Percentiles rank a stretch among this genome's conserved stretches.
Conservation (phyloP, 2,797 vertebrate genomes). For the Luscinia luscinia region DNA sequence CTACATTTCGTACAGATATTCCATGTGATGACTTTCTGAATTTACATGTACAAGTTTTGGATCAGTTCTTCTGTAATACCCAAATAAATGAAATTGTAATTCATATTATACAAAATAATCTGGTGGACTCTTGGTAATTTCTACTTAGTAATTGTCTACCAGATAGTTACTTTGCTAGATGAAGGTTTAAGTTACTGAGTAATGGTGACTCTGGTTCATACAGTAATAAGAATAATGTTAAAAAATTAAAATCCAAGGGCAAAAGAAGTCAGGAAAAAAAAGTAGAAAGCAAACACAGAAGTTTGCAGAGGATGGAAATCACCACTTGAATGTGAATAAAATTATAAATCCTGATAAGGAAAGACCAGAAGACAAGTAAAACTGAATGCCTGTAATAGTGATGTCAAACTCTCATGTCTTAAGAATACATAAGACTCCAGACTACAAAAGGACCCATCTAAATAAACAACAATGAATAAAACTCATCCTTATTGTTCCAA, state of each 20-base stretch:
- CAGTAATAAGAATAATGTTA: fast-evolving
- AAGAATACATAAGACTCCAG: neutral
- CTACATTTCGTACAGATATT: neutral
- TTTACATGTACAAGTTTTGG: neutral
- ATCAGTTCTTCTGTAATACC: neutral
- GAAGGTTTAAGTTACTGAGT: neutral
- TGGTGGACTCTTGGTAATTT: neutral
- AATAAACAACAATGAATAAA: slow-evolving; percentile 6
- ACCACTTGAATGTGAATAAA: slow-evolving; percentile 1
- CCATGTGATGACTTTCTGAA: neutral
- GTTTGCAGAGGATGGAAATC: neutral
- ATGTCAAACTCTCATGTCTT: neutral
- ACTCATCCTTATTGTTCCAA: neutral
- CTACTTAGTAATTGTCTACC: neutral
- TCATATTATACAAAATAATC: neutral
- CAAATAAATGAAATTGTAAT: neutral
- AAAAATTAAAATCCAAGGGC: neutral
- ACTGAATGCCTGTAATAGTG: neutral
- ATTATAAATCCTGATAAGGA: neutral
- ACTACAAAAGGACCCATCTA: slow-evolving; percentile 15
- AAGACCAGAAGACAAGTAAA: slow-evolving; percentile 4
- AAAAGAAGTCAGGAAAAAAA: neutral
- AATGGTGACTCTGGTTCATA: neutral
- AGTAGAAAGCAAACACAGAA: neutral
- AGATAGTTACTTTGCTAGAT: neutral